Evolutionary conservation across 1,140 invertebrate species (phyloP).

Genomic region (Tetraneura akinire): DNA sequence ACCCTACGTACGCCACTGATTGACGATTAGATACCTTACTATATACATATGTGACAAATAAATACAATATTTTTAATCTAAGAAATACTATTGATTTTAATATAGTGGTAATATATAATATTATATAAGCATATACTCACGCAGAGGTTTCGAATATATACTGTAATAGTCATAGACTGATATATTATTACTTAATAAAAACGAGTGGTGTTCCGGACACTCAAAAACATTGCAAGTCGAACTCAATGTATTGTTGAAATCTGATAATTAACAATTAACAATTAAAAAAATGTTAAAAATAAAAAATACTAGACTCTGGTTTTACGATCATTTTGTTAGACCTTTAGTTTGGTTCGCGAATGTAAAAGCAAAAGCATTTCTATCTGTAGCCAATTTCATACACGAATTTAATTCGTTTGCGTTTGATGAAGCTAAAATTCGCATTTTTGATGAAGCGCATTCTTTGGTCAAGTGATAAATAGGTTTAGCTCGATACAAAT

Average conservation of each 20-base stretch:
- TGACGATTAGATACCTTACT: too few species aligned
- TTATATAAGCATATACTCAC: constrained; percentile 53
- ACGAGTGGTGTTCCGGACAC: constrained; percentile 55
- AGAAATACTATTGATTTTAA: background rate
- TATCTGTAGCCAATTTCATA: background rate
- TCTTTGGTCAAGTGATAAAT: constrained; percentile 12
- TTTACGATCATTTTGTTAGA: too few species aligned
- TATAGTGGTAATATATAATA: background rate
- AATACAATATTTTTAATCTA: too few species aligned
- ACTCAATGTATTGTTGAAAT: constrained; percentile 53
- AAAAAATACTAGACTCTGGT: too few species aligned
- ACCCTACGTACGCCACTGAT: too few species aligned
- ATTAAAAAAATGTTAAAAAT: too few species aligned
- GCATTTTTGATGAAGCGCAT: background rate
- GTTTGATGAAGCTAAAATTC: background rate
- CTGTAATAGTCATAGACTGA: constrained; percentile 55
- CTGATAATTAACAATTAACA: background rate
- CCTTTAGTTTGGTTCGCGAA: background rate
- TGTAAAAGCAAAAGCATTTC: constrained; percentile 30
- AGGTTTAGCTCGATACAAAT: too few species aligned
- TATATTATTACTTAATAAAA: constrained; percentile 24
- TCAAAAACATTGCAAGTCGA: constrained; percentile 55
- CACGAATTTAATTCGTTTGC: background rate
- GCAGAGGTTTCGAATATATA: constrained; percentile 53
- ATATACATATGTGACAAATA: too few species aligned